A percentile compares a stretch with the other conserved stretches of the same genome.
Conservation (phyloP, 2,797 vertebrate genomes). For the Oreonectes daqikongensis region DNA sequence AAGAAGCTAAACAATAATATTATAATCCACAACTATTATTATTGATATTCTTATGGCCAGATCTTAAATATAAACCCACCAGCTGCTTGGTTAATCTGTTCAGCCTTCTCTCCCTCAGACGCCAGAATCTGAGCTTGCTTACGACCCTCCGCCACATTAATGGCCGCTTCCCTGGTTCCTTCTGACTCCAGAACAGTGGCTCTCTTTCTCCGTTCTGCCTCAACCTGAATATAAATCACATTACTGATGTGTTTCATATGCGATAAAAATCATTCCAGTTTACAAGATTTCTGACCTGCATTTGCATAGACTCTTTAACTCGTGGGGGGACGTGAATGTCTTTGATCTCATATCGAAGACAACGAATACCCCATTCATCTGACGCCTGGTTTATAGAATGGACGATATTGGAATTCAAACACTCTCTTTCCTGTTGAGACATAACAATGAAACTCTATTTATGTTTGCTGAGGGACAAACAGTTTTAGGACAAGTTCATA, state of each 20-base stretch:
- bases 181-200: constrained; percentile 95
- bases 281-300: constrained; percentile 82
- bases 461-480: too few relatives aligned
- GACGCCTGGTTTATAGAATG: constrained; percentile 93
- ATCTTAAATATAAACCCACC: constrained; percentile 71
- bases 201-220: constrained; percentile 92
- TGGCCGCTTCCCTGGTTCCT: constrained; percentile 88
- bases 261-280: not conserved
- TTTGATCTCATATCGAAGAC: constrained; percentile 96
- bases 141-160: constrained; percentile 91
- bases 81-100: constrained; percentile 91
- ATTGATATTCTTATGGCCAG: not conserved
- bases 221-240: constrained; percentile 78
- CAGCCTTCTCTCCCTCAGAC: constrained; percentile 88
- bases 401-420: constrained; percentile 90
- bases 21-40: not conserved
- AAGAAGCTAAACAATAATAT: not conserved
- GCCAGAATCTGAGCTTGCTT: constrained; percentile 96
- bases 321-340: constrained; percentile 94
- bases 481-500: not conserved
- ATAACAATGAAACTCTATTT: not conserved
- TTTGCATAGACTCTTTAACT: constrained; percentile 98
- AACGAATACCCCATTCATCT: constrained; percentile 94
- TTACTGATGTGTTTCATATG: not conserved
- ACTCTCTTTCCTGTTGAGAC: constrained; percentile 85